Evolutionary conservation across 2,888 invertebrate genomes (phyloP).

Genomic region (Latrodectus hesperus): DNA sequence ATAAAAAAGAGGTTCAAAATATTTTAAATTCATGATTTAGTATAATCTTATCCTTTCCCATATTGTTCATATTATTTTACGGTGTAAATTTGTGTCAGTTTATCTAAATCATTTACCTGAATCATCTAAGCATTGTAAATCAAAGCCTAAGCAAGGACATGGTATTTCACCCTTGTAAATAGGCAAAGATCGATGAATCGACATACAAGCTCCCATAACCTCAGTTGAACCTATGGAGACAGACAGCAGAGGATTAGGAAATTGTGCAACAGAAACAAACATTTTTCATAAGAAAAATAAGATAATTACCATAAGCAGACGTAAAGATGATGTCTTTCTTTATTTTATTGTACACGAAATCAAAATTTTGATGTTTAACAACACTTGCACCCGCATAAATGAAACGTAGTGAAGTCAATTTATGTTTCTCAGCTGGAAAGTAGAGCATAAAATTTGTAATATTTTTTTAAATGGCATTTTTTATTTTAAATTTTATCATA

Average conservation of each 20-base stretch:
- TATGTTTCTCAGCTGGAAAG: slow-evolving; percentile 38
- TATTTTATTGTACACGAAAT: slow-evolving; percentile 78
- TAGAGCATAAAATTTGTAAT: neutral
- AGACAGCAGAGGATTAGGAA: neutral
- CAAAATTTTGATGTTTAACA: slow-evolving; percentile 76
- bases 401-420: slow-evolving; percentile 9
- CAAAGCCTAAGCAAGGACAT: slow-evolving; percentile 77
- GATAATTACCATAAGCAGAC: slow-evolving; percentile 75
- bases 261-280: neutral
- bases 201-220: neutral
- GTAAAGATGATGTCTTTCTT: slow-evolving; percentile 77
- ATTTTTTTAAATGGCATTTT: neutral
- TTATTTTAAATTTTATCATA: neutral
- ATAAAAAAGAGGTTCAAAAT: no score
- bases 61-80: neutral
- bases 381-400: slow-evolving; percentile 22
- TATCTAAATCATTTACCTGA: slow-evolving; percentile 72
- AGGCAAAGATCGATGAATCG: slow-evolving; percentile 75
- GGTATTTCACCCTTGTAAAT: slow-evolving; percentile 79
- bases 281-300: neutral
- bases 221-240: slow-evolving; percentile 26
- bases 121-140: slow-evolving; percentile 76
- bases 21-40: no score
- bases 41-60: no score
- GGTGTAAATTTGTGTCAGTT: neutral